Conservation (phyloP, 2,113 vertebrate species). For the Podarcis muralis region DNA sequence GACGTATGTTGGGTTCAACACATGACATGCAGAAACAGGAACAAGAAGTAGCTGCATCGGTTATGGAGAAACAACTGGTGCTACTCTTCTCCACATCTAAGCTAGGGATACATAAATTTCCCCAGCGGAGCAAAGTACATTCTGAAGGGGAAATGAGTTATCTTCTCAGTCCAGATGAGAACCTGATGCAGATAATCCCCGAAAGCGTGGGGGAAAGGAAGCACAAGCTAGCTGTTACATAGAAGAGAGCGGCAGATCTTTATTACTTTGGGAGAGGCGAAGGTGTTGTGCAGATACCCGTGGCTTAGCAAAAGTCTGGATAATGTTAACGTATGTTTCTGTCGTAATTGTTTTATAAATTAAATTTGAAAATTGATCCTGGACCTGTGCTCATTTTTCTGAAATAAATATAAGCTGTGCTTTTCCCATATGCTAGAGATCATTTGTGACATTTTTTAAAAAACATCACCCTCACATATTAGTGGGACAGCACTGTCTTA, state of each 20-base stretch:
- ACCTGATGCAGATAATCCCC: not conserved
- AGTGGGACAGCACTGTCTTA: not conserved
- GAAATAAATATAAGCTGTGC: conserved; percentile 10
- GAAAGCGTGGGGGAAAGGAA: not conserved
- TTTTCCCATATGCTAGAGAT: not conserved
- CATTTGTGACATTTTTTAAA: not conserved
- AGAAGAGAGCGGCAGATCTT: not conserved
- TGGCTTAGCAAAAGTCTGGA: not conserved
- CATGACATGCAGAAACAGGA: not conserved
- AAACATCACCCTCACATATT: conserved; percentile 4
- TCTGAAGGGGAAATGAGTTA: not conserved
- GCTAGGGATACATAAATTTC: not conserved
- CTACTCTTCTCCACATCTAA: not conserved
- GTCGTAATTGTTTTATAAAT: not conserved
- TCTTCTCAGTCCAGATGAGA: not conserved
- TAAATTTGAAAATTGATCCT: not conserved
- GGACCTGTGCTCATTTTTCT: conserved; percentile 12
- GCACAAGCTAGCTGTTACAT: not conserved
- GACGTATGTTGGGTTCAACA: not conserved
- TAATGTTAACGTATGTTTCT: not conserved
- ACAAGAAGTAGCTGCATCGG: not conserved
- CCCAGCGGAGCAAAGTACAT: not conserved
- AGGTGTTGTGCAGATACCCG: not conserved
- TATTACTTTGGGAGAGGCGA: not conserved
- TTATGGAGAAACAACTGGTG: not conserved